Evolutionary conservation across 2,888 invertebrate genomes (phyloP), one percentile per base, ranked within the genome.

Genomic region (Nomada ferruginata): DNA sequence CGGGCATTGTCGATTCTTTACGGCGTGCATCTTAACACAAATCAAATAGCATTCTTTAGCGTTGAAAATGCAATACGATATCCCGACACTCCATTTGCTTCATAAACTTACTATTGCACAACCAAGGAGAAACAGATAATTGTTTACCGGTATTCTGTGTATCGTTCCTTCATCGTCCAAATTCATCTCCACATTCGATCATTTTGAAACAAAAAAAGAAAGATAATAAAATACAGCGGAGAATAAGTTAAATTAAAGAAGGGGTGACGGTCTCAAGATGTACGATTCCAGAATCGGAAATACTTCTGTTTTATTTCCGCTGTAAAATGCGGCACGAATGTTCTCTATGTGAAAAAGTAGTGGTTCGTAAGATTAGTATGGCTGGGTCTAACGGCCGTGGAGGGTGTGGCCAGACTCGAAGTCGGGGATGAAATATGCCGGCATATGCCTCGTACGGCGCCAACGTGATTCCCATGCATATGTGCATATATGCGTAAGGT

Each of bases 381-480:
- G 76, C 55, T 84, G 78, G 79, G 71, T 82, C 63, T 60, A 68
- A 74, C 59, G 80, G 82, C 76, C 65, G 70, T 78, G 69, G 76
- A 69, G 82, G 78, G 79, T 76, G 78, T 83, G 80, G 82, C 73
- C 57, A 66, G 63, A 61, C 55, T 36, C 26, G 70, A 53, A 75
- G 55, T 36, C 11, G 59, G n/a, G 77, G 77, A 57, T 76, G 82
- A 77, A 57, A 70, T 64, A 68, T 44, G 73, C 77, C 83, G 82
- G 86, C 91, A 90, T 89, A 89, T 90, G 89, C 84, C 86, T 86
- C 87, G 78, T 88, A 88, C 83, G 89, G 83, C 84, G 82, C 79
- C 91, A 91, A 90, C 92, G 91, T 92, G 92, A 92, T 92, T 91
- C 90, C 86, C 92, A 91, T 92, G 90, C 91, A 92, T 91, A 91